Conservation (phyloP, 2,797 vertebrate species). For the Lithobates pipiens region DNA sequence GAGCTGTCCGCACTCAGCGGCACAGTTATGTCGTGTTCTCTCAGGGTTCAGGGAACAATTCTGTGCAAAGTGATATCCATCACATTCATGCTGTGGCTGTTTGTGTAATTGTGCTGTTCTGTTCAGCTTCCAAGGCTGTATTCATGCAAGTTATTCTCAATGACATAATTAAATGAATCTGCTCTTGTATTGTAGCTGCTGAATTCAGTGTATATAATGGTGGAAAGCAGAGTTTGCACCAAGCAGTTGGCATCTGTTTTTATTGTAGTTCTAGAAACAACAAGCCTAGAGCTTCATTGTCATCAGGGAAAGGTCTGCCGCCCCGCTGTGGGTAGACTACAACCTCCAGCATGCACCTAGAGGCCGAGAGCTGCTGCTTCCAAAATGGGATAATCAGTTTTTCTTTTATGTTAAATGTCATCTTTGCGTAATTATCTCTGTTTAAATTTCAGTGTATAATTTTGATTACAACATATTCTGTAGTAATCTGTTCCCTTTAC, state of each 20-base stretch:
- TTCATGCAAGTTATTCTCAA: background rate
- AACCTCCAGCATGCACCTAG: background rate
- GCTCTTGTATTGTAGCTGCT: background rate
- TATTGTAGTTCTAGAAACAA: background rate
- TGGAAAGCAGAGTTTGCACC: background rate
- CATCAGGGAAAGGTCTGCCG: background rate
- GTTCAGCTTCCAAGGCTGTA: background rate
- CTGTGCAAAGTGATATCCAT: background rate
- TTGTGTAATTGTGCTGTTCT: slow-evolving; percentile 6
- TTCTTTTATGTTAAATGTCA: background rate
- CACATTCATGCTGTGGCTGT: slow-evolving; percentile 1
- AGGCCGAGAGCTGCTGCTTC: no score
- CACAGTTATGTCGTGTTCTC: background rate
- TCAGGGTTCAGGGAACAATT: background rate
- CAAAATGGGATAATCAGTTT: background rate
- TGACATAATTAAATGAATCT: slow-evolving; percentile 1
- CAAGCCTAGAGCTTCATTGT: background rate
- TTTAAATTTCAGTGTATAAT: no score
- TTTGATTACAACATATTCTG: no score
- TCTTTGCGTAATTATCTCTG: background rate
- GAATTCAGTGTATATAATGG: background rate
- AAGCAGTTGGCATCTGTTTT: background rate
- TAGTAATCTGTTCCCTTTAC: no score
- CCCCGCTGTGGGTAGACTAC: background rate
- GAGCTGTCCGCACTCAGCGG: background rate